phyloP scores from a whole-genome alignment of 2,113 vertebrate genomes.

The Anoplopoma fimbria region DNA sequence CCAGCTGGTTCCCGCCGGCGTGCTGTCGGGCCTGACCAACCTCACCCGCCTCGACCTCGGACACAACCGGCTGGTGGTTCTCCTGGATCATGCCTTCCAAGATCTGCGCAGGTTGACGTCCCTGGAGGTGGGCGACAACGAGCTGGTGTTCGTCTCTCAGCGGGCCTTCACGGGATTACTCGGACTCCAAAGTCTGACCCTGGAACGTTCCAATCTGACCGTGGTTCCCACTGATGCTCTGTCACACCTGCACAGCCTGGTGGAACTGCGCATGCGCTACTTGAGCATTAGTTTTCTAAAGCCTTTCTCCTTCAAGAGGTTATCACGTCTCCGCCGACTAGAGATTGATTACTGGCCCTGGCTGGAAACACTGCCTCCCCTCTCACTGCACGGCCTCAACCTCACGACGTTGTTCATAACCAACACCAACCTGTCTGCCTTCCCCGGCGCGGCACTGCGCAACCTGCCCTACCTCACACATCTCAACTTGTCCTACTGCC shows the following conservation, averaged over 20 bases:
- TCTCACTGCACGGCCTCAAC: slow-evolving; percentile 94
- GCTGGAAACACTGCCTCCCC: slow-evolving; percentile 91
- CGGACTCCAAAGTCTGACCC: slow-evolving; percentile 90
- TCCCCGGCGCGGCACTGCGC: slow-evolving; percentile 90
- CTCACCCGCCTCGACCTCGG: slow-evolving; percentile 96
- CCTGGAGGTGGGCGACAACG: slow-evolving; percentile 95
- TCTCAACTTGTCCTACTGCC: slow-evolving; percentile 96
- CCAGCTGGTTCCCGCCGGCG: slow-evolving; percentile 92
- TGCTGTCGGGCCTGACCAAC: slow-evolving; percentile 94
- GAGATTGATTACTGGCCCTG: slow-evolving; percentile 95
- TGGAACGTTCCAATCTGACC: slow-evolving; percentile 97
- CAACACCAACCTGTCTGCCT: slow-evolving; percentile 92
- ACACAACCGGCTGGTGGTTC: slow-evolving; percentile 97
- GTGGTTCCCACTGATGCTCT: slow-evolving; percentile 85
- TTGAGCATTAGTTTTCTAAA: slow-evolving; percentile 83
- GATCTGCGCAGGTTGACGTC: slow-evolving; percentile 92
- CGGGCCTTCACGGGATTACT: slow-evolving; percentile 94
- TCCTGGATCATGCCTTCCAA: slow-evolving; percentile 98
- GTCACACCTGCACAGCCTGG: slow-evolving; percentile 80
- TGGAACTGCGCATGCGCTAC: slow-evolving; percentile 77
- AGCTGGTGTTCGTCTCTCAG: slow-evolving; percentile 96
- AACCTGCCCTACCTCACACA: slow-evolving; percentile 94
- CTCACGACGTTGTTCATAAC: slow-evolving; percentile 94
- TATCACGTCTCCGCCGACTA: slow-evolving; percentile 90
- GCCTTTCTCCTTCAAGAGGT: slow-evolving; percentile 93